Percentiles rank a stretch among this genome's conserved stretches.
These are phyloP conservation scores for Adelphocoris suturalis DNA, from an alignment of 2,888 invertebrate genomes.

Conservation along the genomic window DNA sequence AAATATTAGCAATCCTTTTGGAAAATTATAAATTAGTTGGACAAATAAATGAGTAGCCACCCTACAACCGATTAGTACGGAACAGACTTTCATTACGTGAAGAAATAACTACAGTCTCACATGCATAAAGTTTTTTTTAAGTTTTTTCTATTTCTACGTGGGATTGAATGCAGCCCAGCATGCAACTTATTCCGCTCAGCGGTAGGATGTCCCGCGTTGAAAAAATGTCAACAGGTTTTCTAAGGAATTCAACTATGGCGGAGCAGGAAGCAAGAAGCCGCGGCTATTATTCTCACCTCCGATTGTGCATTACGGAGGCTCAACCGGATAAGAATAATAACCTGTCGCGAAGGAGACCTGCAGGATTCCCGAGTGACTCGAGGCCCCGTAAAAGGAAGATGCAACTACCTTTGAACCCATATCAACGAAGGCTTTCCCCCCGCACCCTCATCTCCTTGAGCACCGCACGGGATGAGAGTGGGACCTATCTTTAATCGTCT, in stretches of 20 bases:
- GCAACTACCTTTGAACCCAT: constrained; percentile 59
- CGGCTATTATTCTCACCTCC: constrained; percentile 53
- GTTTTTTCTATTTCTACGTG: no score
- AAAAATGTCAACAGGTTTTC: constrained; percentile 36
- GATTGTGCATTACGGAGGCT: constrained; percentile 49
- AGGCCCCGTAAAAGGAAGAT: constrained; percentile 46
- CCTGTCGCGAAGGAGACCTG: constrained; percentile 32
- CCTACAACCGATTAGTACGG: no score
- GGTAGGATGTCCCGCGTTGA: background rate
- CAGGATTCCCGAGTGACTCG: constrained; percentile 57
- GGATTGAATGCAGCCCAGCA: no score
- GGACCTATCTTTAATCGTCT: constrained; percentile 19
- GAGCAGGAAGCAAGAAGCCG: constrained; percentile 27
- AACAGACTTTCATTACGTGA: no score
- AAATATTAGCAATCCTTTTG: no score
- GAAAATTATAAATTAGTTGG: no score
- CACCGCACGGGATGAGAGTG: background rate
- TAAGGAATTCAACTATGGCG: constrained; percentile 33
- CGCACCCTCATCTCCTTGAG: background rate
- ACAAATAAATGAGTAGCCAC: no score
- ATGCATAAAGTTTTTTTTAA: no score
- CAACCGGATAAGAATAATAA: constrained; percentile 54
- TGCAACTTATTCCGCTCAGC: no score
- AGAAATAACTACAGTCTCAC: no score
- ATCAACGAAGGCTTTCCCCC: constrained; percentile 40